A percentile compares a stretch with the other conserved stretches of the same genome.
These are phyloP conservation scores for Enchytraeus crypticus DNA, from an alignment of 2,888 invertebrate species.

Conservation along the genomic window DNA sequence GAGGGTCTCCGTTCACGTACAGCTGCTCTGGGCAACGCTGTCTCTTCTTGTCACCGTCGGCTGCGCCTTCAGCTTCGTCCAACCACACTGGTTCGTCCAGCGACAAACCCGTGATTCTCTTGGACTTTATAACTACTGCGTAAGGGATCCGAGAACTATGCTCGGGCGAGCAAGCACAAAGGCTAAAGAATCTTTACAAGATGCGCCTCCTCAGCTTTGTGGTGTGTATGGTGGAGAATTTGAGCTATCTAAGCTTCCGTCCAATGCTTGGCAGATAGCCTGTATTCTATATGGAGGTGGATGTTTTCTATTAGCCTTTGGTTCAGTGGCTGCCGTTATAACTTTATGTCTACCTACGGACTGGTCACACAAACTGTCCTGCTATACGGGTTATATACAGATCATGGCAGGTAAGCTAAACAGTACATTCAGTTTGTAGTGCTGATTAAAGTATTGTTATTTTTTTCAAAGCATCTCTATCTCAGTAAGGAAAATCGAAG, in stretches of 20 bases:
- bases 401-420: constrained; percentile 35
- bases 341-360: constrained; percentile 26
- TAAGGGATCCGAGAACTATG: background rate
- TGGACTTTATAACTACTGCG: constrained; percentile 38
- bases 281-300: constrained; percentile 37
- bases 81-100: constrained; percentile 48
- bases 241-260: constrained; percentile 28
- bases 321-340: constrained; percentile 28
- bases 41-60: constrained; percentile 45
- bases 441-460: no score
- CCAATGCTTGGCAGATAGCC: constrained; percentile 34
- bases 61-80: constrained; percentile 46
- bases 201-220: constrained; percentile 16
- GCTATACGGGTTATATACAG: constrained; percentile 31
- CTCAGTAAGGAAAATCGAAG: no score
- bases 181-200: background rate
- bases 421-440: no score
- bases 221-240: constrained; percentile 28
- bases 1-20: constrained; percentile 2
- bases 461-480: no score
- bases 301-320: constrained; percentile 31
- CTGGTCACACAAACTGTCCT: constrained; percentile 26
- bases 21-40: constrained; percentile 43
- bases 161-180: background rate
- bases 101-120: constrained; percentile 32